A percentile compares a stretch with the other conserved stretches of the same genome.
phyloP scores from a whole-genome alignment of 2,113 vertebrate species.

The Saguinus imperator region DNA sequence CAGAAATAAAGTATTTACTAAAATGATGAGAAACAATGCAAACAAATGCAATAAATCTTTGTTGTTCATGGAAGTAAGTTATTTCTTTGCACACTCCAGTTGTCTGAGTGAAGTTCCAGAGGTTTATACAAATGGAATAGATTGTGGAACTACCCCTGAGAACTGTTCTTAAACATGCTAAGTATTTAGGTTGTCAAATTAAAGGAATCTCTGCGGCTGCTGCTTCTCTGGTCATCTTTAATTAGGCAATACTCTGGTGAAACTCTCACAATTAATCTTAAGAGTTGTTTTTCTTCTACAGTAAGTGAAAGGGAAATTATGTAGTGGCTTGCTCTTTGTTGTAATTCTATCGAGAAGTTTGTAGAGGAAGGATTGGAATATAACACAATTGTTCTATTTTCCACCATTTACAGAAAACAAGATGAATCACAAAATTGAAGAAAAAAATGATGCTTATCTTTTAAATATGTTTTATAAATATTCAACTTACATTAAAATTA shows the following conservation, averaged over 20 bases:
- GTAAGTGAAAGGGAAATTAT: neutral
- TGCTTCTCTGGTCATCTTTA: constrained; percentile 43
- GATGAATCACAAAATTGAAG: neutral
- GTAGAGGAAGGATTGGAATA: neutral
- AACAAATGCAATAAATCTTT: constrained; percentile 24
- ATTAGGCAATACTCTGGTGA: constrained; percentile 56
- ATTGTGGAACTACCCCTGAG: neutral
- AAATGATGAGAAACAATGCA: constrained; percentile 19
- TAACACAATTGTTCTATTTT: neutral
- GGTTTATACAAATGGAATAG: constrained; percentile 34
- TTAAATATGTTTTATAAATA: constrained; percentile 16
- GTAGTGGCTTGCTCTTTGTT: neutral
- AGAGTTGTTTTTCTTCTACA: constrained; percentile 61
- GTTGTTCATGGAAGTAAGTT: constrained; percentile 13
- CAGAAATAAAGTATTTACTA: constrained; percentile 45
- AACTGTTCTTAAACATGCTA: constrained; percentile 35
- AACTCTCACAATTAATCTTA: constrained; percentile 52
- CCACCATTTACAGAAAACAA: neutral
- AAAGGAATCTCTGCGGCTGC: constrained; percentile 8
- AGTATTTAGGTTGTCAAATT: constrained; percentile 42
- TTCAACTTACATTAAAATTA: neutral
- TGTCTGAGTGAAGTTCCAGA: constrained; percentile 36
- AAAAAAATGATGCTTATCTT: neutral
- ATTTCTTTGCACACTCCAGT: neutral
- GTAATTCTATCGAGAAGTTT: neutral